Conservation (phyloP, 1,140 invertebrate genomes). For the Macrosteles quadrilineatus region DNA sequence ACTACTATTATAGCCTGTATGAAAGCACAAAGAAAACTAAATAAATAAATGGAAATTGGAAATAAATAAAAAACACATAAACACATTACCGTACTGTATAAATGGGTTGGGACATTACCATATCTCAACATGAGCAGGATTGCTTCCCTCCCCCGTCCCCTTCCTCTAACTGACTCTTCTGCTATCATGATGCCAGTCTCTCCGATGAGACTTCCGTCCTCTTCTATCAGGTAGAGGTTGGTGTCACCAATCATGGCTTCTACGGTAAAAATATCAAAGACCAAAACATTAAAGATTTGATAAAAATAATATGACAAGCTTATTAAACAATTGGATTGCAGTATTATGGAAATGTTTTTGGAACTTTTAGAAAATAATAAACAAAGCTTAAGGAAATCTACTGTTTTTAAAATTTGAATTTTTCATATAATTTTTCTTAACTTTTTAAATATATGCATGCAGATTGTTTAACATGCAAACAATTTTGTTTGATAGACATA, state of each 20-base stretch:
- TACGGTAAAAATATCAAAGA: slow-evolving; percentile 34
- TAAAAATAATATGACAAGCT: slow-evolving; percentile 8
- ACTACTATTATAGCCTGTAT: too few species aligned
- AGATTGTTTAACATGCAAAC: too few species aligned
- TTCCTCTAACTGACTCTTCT: slow-evolving; percentile 65
- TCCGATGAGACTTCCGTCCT: slow-evolving; percentile 56
- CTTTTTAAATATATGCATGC: too few species aligned
- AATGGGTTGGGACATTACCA: too few species aligned
- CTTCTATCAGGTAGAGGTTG: slow-evolving; percentile 75
- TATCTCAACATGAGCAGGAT: slow-evolving; percentile 80
- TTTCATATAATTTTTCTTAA: too few species aligned
- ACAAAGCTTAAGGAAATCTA: too few species aligned
- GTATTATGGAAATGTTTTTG: not conserved
- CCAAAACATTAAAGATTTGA: slow-evolving; percentile 25
- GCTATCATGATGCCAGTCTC: slow-evolving; percentile 96
- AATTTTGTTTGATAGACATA: too few species aligned
- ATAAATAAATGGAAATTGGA: not conserved
- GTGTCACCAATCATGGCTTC: slow-evolving; percentile 92
- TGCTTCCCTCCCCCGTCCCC: slow-evolving; percentile 77
- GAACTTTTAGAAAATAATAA: not conserved
- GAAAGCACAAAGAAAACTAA: too few species aligned
- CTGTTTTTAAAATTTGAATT: too few species aligned
- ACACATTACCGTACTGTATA: too few species aligned
- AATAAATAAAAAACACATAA: too few species aligned
- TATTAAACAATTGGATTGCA: not conserved